Evolutionary conservation across 2,113 vertebrate genomes (phyloP).

Genomic region (Hippopotamus amphibius): DNA sequence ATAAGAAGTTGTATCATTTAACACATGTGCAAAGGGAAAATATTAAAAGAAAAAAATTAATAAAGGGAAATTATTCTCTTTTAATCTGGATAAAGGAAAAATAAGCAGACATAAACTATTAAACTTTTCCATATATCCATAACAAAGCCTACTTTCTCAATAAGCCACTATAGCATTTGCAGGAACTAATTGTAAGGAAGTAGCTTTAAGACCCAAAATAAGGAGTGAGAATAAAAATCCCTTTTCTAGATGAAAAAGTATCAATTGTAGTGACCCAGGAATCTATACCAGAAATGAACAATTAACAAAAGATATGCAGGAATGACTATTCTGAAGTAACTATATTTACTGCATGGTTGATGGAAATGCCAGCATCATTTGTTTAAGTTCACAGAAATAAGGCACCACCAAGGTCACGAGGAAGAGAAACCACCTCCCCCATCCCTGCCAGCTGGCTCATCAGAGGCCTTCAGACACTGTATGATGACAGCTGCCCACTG

Average conservation of each 20-base stretch:
- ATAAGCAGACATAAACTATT: not conserved
- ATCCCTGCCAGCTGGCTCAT: not conserved
- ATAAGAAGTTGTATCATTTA: not conserved
- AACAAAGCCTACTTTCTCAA: not conserved
- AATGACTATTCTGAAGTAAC: not conserved
- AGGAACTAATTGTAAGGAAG: not conserved
- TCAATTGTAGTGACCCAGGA: not conserved
- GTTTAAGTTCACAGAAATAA: not conserved
- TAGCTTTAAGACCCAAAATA: conserved; percentile 18
- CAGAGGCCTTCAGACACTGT: not conserved
- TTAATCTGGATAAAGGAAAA: conserved; percentile 3
- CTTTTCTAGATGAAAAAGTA: conserved; percentile 36
- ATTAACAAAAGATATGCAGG: conserved; percentile 17
- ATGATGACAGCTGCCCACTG: not conserved
- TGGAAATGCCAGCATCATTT: not conserved
- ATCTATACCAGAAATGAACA: not conserved
- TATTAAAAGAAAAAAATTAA: conserved; percentile 25
- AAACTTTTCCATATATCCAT: not conserved
- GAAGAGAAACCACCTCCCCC: not conserved
- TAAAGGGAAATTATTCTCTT: not conserved
- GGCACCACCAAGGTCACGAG: not conserved
- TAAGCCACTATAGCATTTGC: not conserved
- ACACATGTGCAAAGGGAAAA: not conserved
- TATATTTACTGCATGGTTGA: not conserved
- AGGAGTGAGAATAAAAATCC: not conserved